Conservation (phyloP, 1,140 invertebrate genomes). For the Lineus longissimus region DNA sequence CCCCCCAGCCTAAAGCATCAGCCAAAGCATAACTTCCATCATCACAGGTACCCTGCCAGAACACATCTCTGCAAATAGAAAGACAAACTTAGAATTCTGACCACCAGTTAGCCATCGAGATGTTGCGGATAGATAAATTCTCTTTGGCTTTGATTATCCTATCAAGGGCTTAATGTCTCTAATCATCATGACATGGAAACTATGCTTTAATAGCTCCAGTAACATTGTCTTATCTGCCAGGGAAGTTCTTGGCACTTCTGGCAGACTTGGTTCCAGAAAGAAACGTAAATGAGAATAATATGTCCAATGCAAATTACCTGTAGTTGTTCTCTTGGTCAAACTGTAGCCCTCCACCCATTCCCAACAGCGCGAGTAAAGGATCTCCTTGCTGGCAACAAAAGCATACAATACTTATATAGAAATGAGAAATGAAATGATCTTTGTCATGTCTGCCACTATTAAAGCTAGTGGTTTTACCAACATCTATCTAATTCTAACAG, state of each 20-base stretch:
- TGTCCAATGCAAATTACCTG: conserved; percentile 26
- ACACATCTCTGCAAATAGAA: conserved; percentile 68
- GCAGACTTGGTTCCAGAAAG: too few species aligned
- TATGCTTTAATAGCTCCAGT: too few species aligned
- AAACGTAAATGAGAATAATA: too few species aligned
- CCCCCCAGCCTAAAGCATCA: conserved; percentile 76
- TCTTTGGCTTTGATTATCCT: too few species aligned
- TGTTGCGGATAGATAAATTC: too few species aligned
- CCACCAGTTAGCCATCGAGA: too few species aligned
- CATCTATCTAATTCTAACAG: neutral
- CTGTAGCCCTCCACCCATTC: conserved; percentile 62
- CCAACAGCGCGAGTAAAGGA: conserved; percentile 58
- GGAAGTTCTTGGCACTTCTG: too few species aligned
- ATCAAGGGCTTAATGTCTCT: too few species aligned
- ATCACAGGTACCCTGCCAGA: conserved; percentile 82
- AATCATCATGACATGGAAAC: too few species aligned
- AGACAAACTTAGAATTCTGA: neutral
- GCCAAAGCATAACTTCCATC: conserved; percentile 74
- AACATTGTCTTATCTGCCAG: too few species aligned
- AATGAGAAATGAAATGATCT: neutral
- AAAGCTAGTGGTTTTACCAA: neutral
- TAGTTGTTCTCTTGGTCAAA: conserved; percentile 59
- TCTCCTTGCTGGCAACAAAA: conserved; percentile 28
- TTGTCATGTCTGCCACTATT: neutral
- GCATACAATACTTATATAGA: neutral